phyloP scores from a whole-genome alignment of 1,140 invertebrate species.

The Leptinotarsa texana region DNA sequence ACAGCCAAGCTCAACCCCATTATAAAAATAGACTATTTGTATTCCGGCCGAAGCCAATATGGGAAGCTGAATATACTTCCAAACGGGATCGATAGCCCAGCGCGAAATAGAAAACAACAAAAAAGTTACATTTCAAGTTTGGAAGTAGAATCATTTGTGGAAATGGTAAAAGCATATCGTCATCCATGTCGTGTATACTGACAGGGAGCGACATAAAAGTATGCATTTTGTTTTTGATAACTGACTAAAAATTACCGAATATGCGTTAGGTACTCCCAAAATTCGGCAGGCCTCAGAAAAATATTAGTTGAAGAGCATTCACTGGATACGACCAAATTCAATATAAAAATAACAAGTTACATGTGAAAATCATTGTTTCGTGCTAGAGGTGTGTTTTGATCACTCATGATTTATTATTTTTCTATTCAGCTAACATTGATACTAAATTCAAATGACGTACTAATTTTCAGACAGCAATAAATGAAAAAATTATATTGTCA shows the following conservation, averaged over 20 bases:
- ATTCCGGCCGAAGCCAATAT: constrained; percentile 14
- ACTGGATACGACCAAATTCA: too few relatives aligned
- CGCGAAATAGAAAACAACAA: constrained; percentile 17
- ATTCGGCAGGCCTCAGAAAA: too few relatives aligned
- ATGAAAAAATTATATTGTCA: too few relatives aligned
- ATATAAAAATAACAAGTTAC: too few relatives aligned
- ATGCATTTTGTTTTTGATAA: not conserved
- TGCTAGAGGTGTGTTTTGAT: too few relatives aligned
- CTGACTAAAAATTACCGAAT: not conserved
- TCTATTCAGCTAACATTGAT: too few relatives aligned
- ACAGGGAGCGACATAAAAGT: constrained; percentile 4
- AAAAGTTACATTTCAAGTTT: constrained; percentile 20
- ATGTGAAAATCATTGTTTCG: too few relatives aligned
- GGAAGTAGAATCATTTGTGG: constrained; percentile 23
- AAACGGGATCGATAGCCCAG: constrained; percentile 17
- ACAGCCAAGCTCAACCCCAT: not conserved
- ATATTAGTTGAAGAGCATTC: too few relatives aligned
- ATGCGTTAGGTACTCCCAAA: too few relatives aligned
- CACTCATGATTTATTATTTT: too few relatives aligned
- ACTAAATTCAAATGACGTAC: too few relatives aligned
- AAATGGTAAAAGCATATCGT: constrained; percentile 43
- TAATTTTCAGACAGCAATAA: too few relatives aligned
- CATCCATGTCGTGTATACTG: constrained; percentile 23
- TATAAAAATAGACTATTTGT: not conserved
- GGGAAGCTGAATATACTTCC: not conserved